Evolutionary conservation across 92 coral and sea anemone species (phyloP), one percentile per base, ranked within the genome.

Genomic region (Porites divaricata): DNA sequence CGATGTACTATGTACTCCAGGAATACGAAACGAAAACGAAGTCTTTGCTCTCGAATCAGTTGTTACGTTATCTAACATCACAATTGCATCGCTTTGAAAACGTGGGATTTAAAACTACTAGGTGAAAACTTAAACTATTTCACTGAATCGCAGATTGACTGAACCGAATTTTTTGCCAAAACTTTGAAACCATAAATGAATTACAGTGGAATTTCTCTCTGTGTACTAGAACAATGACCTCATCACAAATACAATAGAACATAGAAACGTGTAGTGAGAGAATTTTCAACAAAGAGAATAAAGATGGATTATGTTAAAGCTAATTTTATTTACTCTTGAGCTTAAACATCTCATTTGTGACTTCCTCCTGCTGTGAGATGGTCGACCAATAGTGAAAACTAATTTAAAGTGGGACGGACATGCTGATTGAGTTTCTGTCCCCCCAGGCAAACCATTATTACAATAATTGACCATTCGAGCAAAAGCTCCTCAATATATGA

Each of bases 271-370:
- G n/a, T n/a, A n/a, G n/a, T n/a, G 53, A 69, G 76, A 53, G 28
- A 53, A 80, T 66, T 80, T 56, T 56, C 48, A 49, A 20, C 66
- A 45, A 70, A 70, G 66, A 69, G 49, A 79, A 53, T 35, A 70
- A 67, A 25, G 56, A 67, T 56, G 85, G 76, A 11, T 4, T 35
- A 35, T 35, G 45, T 35, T 22, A 69, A 5, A 54, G 73, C 72
- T 78, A 69, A 68, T 68, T n/a, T 35, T 68, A 21, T 80, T 80
- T 80, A 80, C 76, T 80, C 67, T 26, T 17, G 17, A 54, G 56
- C 53, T 56, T 80, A 80, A 80, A 80, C 76, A 80, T 80, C 76
- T 80, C 76, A 69, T 80, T 80, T 80, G 35, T 13, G 22, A 41
- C 63, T 56, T 80, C 76, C 56, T 53, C 45, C 21, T 20, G 76